A percentile compares a stretch with the other conserved stretches of the same genome.
Conservation (phyloP, 2,113 vertebrate species). For the Labeo catla region DNA sequence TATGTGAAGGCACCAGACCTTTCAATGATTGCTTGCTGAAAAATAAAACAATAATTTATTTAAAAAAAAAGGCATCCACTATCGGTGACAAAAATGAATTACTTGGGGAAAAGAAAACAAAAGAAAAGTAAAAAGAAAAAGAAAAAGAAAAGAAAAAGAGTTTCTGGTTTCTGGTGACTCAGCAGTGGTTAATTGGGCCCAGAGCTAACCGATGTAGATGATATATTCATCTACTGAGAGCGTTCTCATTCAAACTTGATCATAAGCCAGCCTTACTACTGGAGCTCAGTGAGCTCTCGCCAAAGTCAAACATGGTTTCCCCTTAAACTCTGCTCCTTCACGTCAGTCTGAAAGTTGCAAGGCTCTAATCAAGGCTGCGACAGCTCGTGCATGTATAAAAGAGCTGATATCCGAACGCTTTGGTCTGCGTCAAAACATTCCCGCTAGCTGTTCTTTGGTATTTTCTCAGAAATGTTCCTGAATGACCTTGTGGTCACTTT, state of each 20-base stretch:
- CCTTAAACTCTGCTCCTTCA: not conserved
- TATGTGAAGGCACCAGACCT: no score
- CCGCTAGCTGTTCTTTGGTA: not conserved
- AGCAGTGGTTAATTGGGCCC: not conserved
- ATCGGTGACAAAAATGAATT: no score
- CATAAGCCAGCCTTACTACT: not conserved
- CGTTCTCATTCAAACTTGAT: not conserved
- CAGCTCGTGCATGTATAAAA: not conserved
- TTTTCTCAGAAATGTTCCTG: slow-evolving; percentile 3
- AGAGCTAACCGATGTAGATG: not conserved
- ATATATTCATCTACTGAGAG: not conserved
- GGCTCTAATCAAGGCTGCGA: slow-evolving; percentile 1
- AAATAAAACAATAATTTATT: no score
- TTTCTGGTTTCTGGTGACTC: not conserved
- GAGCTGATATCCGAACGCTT: not conserved
- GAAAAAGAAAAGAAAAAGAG: no score
- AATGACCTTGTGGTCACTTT: slow-evolving; percentile 13
- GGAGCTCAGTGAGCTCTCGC: not conserved
- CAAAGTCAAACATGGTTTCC: not conserved
- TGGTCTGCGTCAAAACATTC: not conserved
- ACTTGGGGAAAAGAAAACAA: not conserved
- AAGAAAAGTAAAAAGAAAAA: no score
- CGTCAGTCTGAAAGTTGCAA: not conserved
- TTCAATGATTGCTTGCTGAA: no score
- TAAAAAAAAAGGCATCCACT: no score